Conservation (phyloP, 2,888 invertebrate species). For the Agrotis ipsilon region DNA sequence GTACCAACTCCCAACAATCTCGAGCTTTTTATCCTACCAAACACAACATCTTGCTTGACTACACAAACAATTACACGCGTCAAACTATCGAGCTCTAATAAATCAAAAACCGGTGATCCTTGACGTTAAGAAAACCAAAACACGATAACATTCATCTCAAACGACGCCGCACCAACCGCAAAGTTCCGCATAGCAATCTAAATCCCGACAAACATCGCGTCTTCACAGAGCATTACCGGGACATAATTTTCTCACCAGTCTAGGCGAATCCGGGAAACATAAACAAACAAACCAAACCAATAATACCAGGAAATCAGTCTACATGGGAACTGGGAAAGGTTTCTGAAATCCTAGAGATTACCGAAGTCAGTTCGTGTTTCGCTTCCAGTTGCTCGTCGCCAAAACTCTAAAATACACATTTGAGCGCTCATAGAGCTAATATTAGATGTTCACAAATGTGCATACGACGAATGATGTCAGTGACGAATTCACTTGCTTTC, state of each 20-base stretch:
- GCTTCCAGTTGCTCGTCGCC: constrained; percentile 65
- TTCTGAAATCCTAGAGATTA: constrained; percentile 59
- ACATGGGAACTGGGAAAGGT: constrained; percentile 47
- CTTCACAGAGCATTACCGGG: constrained; percentile 18
- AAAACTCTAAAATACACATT: constrained; percentile 75
- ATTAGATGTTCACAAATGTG: constrained; percentile 75
- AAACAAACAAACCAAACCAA: constrained; percentile 42
- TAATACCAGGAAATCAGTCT: constrained; percentile 46
- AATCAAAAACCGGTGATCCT: neutral
- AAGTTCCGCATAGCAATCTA: constrained; percentile 35
- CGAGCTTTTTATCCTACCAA: neutral
- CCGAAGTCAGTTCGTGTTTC: constrained; percentile 51
- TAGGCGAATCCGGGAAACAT: constrained; percentile 16
- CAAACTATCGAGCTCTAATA: neutral
- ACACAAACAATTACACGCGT: neutral
- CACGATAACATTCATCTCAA: constrained; percentile 7
- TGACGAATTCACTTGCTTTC: constrained; percentile 64
- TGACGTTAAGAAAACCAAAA: constrained; percentile 3
- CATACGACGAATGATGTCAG: constrained; percentile 76
- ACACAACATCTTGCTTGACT: neutral
- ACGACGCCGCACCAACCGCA: constrained; percentile 17
- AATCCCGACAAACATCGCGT: constrained; percentile 28
- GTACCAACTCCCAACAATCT: neutral
- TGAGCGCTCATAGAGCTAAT: constrained; percentile 72
- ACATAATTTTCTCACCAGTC: constrained; percentile 39